Evolutionary conservation across 2,113 vertebrate genomes (phyloP).

Genomic region (Anser brachyrhynchus): DNA sequence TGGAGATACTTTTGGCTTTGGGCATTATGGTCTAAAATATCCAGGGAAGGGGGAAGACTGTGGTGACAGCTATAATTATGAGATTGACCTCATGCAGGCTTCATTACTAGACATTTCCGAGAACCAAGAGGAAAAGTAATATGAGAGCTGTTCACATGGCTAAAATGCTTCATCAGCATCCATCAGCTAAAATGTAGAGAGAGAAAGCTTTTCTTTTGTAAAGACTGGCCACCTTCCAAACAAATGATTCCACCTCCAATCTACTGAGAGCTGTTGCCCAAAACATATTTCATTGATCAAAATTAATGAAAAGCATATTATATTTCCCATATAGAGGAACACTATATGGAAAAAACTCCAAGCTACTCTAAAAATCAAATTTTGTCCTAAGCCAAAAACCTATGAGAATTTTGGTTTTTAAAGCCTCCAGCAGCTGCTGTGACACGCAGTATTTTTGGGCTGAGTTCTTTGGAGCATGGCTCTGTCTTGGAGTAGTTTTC

Average conservation of each 20-base stretch:
- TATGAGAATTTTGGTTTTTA: background rate
- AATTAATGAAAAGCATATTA: background rate
- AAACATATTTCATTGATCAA: background rate
- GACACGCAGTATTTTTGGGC: background rate
- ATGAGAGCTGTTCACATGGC: background rate
- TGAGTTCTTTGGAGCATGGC: background rate
- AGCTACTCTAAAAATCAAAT: background rate
- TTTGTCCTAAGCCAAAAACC: background rate
- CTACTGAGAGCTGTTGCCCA: background rate
- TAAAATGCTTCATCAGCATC: background rate
- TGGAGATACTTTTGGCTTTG: background rate
- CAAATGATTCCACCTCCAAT: background rate
- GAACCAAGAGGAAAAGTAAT: background rate
- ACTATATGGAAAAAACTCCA: background rate
- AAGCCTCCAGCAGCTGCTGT: fast-evolving
- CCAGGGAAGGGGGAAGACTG: background rate
- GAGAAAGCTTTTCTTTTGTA: background rate
- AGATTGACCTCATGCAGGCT: background rate
- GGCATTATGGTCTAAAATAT: background rate
- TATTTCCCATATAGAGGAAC: background rate
- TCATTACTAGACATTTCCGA: background rate
- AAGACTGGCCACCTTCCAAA: background rate
- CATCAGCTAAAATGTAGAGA: background rate
- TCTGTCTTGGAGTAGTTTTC: background rate
- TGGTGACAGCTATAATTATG: background rate